These are phyloP conservation scores for Rutilus rutilus DNA, from an alignment of 2,113 vertebrate genomes.

Conservation along the genomic window DNA sequence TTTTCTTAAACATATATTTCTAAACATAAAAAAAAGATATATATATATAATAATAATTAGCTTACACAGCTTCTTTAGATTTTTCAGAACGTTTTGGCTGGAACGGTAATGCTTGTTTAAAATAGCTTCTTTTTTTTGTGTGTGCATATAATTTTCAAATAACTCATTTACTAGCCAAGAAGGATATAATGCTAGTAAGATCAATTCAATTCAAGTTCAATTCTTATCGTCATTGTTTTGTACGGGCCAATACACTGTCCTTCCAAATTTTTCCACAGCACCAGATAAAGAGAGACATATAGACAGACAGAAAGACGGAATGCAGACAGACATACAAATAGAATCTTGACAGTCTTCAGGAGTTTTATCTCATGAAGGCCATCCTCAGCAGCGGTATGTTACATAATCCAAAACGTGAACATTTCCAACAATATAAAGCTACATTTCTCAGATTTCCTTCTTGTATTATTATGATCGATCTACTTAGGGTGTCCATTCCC, in stretches of 20 bases:
- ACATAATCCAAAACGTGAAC: background rate
- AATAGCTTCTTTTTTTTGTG: too few species aligned
- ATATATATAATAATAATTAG: too few species aligned
- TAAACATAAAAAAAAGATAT: too few species aligned
- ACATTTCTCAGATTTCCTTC: background rate
- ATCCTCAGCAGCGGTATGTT: background rate
- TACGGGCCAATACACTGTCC: slow-evolving; percentile 33
- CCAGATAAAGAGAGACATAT: background rate
- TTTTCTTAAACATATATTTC: too few species aligned
- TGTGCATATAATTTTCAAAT: background rate
- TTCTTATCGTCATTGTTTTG: background rate
- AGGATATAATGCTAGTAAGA: background rate
- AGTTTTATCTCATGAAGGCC: background rate
- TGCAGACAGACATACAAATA: slow-evolving; percentile 3
- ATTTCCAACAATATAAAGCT: background rate
- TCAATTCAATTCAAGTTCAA: too few species aligned
- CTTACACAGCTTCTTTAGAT: too few species aligned
- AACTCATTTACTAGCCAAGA: background rate
- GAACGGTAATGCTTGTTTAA: too few species aligned
- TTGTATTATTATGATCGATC: background rate
- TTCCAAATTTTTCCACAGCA: background rate
- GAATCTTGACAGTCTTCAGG: background rate
- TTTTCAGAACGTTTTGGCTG: too few species aligned
- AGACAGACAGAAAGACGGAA: slow-evolving; percentile 1
- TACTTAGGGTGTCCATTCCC: background rate